Evolutionary conservation across 2,888 invertebrate species (phyloP), one percentile per base, ranked within the genome.

Genomic region (Troides aeacus): DNA sequence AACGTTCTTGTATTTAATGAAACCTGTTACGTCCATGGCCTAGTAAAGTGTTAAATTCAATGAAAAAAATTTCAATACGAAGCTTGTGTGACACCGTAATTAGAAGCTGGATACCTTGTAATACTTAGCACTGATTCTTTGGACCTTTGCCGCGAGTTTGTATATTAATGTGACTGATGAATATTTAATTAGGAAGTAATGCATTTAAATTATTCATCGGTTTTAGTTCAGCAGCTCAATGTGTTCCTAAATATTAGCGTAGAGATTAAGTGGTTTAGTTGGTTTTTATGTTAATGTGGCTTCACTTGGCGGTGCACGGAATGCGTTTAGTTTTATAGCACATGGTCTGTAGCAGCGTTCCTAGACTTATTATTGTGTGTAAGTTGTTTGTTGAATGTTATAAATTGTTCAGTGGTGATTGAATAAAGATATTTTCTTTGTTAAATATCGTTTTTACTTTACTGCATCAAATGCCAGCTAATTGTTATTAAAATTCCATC

Each of bases 371-470:
- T 46, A 15, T 46, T 46, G 46, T 15, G 15, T 46, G 46, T 46
- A 58, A 46, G 77, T 76, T 77, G 72, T 79, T 84, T 77, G 78
- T 82, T 81, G 77, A 72, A 77, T 76, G 73, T 76, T 78, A 82
- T 83, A 81, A 84, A 78, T 83, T 84, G 79, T 84, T 85, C 77
- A 77, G 78, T 75, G 76, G 75, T 79, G 79, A 81, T 79, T 82
- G 79, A 86, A 87, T 86, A 85, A 87, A 86, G 60, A 63, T 63
- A 81, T 80, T 78, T 82, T 83, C 79, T 81, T 84, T 76, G 81
- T 84, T 83, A 75, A 80, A 72, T 76, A 70, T n/a, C 73, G 73
- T 77, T 79, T 79, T 78, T 75, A 72, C 72, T 69, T 64, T 62
- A 68, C 64, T 18, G 15, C 46, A 15, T 46, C 12, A 46, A 2